Percentiles rank a stretch among this genome's conserved stretches.
Conservation (phyloP, 2,888 invertebrate species). For the Cyaniris semiargus region DNA sequence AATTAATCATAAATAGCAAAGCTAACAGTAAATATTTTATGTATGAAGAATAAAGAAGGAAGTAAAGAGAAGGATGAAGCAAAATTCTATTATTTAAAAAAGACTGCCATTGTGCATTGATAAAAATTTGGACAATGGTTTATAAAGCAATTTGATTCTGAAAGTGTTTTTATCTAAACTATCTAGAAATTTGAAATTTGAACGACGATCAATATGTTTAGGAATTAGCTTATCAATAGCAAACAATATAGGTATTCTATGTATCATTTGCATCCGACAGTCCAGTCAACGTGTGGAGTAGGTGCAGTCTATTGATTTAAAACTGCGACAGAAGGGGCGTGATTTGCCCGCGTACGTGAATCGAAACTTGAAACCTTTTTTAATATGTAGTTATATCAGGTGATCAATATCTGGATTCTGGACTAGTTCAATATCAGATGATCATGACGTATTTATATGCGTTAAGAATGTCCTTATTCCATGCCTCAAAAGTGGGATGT, state of each 20-base stretch:
- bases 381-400: constrained; percentile 34
- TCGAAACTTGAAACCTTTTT: constrained; percentile 36
- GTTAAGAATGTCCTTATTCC: neutral
- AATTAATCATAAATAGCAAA: neutral
- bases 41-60: neutral
- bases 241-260: neutral
- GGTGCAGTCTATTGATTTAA: constrained; percentile 65
- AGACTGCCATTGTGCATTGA: neutral
- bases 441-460: neutral
- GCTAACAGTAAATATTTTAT: neutral
- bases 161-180: neutral
- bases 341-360: constrained; percentile 56
- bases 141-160: neutral
- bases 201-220: too few species aligned
- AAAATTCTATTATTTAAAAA: neutral
- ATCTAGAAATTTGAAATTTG: too few species aligned
- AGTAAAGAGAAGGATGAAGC: neutral
- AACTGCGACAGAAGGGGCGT: constrained; percentile 64
- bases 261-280: neutral
- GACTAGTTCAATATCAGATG: neutral
- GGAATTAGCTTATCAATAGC: neutral
- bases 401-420: neutral
- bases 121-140: neutral
- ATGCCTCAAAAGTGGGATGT: neutral
- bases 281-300: constrained; percentile 53